Conservation (phyloP, 2,113 vertebrate species). For the Pimephales promelas region DNA sequence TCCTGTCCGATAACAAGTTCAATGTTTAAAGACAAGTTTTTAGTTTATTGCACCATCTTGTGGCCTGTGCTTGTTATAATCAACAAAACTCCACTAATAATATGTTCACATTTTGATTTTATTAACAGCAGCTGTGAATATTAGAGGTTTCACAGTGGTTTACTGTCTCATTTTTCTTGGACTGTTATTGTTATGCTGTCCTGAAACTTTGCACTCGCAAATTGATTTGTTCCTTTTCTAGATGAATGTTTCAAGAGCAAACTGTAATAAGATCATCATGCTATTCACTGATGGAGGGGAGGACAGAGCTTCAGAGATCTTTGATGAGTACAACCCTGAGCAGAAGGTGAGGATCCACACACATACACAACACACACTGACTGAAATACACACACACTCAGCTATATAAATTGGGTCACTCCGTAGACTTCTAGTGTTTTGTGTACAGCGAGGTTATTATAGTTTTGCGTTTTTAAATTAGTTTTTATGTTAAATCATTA, state of each 20-base stretch:
- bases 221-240: slow-evolving; percentile 59
- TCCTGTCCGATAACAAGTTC: too few relatives aligned
- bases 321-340: slow-evolving; percentile 87
- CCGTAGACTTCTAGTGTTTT: background rate
- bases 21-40: background rate
- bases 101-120: background rate
- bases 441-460: background rate
- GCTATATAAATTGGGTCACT: background rate
- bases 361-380: background rate
- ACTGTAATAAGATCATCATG: slow-evolving; percentile 99
- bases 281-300: slow-evolving; percentile 97
- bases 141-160: background rate
- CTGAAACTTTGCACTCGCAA: background rate
- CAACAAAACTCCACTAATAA: background rate
- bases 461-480: too few relatives aligned
- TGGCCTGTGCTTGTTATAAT: slow-evolving; percentile 41
- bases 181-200: background rate
- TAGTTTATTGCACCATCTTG: slow-evolving; percentile 57
- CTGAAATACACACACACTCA: background rate
- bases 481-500: too few relatives aligned
- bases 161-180: background rate
- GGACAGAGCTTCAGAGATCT: slow-evolving; percentile 92
- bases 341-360: slow-evolving; percentile 76
- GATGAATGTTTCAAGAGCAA: slow-evolving; percentile 88
- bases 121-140: background rate